A percentile compares a stretch with the other conserved stretches of the same genome.
These are phyloP conservation scores for Lates japonicus DNA, from an alignment of 2,797 vertebrate species.

Conservation along the genomic window DNA sequence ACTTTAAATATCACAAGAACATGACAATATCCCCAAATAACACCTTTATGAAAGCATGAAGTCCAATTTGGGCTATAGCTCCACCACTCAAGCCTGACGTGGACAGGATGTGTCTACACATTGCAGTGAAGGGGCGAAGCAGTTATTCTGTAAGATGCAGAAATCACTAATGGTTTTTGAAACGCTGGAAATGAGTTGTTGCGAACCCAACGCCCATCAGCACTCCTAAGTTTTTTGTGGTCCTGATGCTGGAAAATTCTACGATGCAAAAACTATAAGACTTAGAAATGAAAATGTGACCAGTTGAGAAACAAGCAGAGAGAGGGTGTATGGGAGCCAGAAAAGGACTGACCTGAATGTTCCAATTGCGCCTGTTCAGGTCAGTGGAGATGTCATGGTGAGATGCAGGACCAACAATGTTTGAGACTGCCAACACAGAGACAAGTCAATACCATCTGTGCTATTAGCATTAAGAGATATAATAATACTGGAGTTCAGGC, in stretches of 20 bases:
- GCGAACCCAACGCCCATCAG: background rate
- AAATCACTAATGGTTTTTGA: background rate
- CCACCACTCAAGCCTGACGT: background rate
- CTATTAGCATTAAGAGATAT: background rate
- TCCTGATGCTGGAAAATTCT: background rate
- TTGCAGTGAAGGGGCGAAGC: background rate
- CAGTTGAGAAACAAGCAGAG: background rate
- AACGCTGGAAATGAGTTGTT: background rate
- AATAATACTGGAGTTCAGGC: background rate
- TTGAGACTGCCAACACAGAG: slow-evolving; percentile 64
- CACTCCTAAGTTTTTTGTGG: background rate
- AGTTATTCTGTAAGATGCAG: background rate
- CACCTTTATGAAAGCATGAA: background rate
- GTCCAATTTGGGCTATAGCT: background rate
- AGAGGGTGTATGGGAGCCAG: background rate
- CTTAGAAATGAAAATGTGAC: background rate
- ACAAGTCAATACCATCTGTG: background rate
- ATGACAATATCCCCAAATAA: background rate
- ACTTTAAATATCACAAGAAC: background rate
- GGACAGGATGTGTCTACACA: background rate
- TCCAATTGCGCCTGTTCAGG: slow-evolving; percentile 82
- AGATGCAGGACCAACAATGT: slow-evolving; percentile 81
- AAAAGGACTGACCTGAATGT: slow-evolving; percentile 87
- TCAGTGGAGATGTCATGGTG: slow-evolving; percentile 80
- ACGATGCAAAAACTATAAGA: background rate